Base-by-base conservation (phyloP, 2,888 invertebrate species). In the Hyalella azteca region DNA sequence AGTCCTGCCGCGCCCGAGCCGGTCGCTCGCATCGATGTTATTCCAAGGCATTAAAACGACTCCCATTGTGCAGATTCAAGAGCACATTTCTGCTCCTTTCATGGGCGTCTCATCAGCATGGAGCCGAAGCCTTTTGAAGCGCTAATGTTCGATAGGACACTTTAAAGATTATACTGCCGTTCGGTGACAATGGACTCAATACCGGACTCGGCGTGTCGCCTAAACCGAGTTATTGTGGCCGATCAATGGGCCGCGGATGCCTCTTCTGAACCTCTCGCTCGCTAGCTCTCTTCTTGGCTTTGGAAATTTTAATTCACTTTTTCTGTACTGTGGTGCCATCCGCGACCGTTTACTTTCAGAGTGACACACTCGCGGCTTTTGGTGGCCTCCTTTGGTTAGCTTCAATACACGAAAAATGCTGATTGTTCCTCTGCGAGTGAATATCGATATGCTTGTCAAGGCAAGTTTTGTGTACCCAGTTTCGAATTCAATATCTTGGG, bases 121-220 rank as follows among this genome's bases (percentile, higher is more conserved):
- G 36, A 36, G 66, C 66, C 66, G 32, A 11, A 15, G 66, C 66
- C 66, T 36, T 66, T 66, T 66, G 15, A 32, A 66, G 66, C 66
- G 32, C 36, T 66, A 66, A 66, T 66, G 66, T 66, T 66, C 66
- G 66, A 66, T 66, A 66, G 66, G 66, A 66, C 66, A 66, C 66
- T 66, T 66, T 66, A 66, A 66, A 66, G 66, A 66, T 66, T 36
- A 66, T 66, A 66, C 66, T 66, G 66, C 15, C 66, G 29, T 36
- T 36, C 66, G 29, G 29, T 66, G 29, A 66, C 66, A 66, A 66
- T 66, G 66, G 66, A 66, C 36, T 66, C 66, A 66, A 66, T 66
- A 66, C 66, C 66, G n/a, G 36, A 19, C 66, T 15, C 66, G 36
- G 66, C 66, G 66, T 66, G 66, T 66, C 66, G 66, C 66, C 66